These are phyloP conservation scores for Xanthorhoe spadicearia DNA, from an alignment of 2,888 invertebrate species.

Conservation along the genomic window DNA sequence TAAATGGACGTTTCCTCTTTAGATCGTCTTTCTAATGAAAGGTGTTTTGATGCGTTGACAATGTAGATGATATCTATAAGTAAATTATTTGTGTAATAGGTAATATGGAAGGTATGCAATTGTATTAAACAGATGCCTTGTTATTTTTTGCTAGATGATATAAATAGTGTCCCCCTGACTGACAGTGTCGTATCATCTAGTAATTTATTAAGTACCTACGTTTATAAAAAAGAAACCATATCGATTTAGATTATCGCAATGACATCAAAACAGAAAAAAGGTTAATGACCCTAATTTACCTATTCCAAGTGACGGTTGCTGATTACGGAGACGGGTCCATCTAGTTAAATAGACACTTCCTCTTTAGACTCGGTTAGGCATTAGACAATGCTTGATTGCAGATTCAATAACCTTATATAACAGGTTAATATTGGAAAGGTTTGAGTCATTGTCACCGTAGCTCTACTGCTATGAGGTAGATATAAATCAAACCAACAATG, in stretches of 20 bases:
- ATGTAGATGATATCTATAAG: conserved; percentile 12
- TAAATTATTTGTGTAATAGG: too few species aligned
- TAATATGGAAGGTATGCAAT: too few species aligned
- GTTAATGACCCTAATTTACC: conserved; percentile 1
- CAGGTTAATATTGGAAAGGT: too few species aligned
- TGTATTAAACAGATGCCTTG: too few species aligned
- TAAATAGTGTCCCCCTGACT: too few species aligned
- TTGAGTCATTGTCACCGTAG: too few species aligned
- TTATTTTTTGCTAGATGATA: too few species aligned
- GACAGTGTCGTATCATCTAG: too few species aligned
- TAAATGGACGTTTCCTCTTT: conserved; percentile 45
- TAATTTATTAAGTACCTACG: too few species aligned
- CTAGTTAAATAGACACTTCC: conserved; percentile 43
- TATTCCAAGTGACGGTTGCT: background rate
- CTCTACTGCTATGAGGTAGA: too few species aligned
- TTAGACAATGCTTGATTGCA: conserved; percentile 2
- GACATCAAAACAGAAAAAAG: background rate
- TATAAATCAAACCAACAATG: conserved; percentile 12
- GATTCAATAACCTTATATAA: background rate
- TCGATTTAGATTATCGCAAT: too few species aligned
- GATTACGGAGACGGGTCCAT: background rate
- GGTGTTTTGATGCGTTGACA: conserved; percentile 4
- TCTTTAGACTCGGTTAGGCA: conserved; percentile 23
- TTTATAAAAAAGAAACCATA: too few species aligned
- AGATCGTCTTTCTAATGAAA: conserved; percentile 31